Conservation (phyloP, 2,888 invertebrate genomes). For the Phengaris alcon region DNA sequence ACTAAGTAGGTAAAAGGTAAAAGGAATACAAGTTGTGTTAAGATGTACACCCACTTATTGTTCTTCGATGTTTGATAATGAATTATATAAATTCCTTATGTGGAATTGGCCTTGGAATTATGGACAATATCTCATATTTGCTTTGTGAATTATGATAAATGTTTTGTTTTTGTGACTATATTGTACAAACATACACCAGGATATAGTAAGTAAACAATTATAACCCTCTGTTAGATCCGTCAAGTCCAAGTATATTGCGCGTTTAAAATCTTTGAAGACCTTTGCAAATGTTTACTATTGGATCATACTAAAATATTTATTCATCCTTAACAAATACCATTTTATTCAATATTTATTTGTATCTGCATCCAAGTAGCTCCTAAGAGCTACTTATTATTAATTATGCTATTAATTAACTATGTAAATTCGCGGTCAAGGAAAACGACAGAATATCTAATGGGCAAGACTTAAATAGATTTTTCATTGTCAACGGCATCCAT, state of each 20-base stretch:
- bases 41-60: neutral
- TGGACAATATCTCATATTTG: neutral
- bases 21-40: neutral
- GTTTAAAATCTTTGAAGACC: constrained; percentile 4
- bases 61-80: neutral
- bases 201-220: neutral
- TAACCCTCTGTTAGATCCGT: constrained; percentile 6
- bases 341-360: constrained; percentile 18
- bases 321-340: neutral
- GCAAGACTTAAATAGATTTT: neutral
- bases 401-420: neutral
- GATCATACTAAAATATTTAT: constrained; percentile 21
- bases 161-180: neutral
- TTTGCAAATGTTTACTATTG: constrained; percentile 19
- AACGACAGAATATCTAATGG: neutral
- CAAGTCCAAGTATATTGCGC: neutral
- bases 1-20: too few species aligned
- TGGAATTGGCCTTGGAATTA: neutral
- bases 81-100: constrained; percentile 1
- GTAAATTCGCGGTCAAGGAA: neutral
- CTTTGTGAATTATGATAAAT: neutral
- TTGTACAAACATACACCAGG: neutral
- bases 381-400: too few species aligned
- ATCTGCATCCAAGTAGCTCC: constrained; percentile 15
- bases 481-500: neutral